Evolutionary conservation across 1,140 invertebrate genomes (phyloP).

Genomic region (Lerema accius): DNA sequence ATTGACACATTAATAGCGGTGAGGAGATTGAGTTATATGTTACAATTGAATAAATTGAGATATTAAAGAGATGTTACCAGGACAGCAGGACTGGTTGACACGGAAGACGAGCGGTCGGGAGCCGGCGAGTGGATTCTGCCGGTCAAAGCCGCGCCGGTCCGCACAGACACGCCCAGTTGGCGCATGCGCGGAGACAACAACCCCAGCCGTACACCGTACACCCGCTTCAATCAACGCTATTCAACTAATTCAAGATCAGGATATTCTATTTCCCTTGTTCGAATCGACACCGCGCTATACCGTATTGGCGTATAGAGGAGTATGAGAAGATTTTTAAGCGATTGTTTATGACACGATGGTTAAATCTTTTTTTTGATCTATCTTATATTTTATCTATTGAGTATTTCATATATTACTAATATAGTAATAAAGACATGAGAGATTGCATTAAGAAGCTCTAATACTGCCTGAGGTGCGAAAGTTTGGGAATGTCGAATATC

Average conservation of each 20-base stretch:
- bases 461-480: no score
- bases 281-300: conserved; percentile 4
- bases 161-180: conserved; percentile 70
- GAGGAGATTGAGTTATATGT: no score
- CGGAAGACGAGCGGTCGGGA: conserved; percentile 38
- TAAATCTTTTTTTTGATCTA: no score
- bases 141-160: conserved; percentile 42
- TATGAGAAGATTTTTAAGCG: no score
- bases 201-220: conserved; percentile 32
- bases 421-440: no score
- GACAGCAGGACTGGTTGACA: conserved; percentile 35
- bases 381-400: no score
- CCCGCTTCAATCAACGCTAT: conserved; percentile 21
- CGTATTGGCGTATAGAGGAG: conserved; percentile 10
- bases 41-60: neutral
- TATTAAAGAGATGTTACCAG: conserved; percentile 50
- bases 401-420: no score
- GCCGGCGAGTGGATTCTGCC: conserved; percentile 56
- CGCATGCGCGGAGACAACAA: conserved; percentile 63
- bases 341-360: no score
- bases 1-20: neutral
- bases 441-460: no score
- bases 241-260: conserved; percentile 4
- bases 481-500: no score
- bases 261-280: conserved; percentile 19